These are phyloP conservation scores for Drosophila pruinosa DNA, from an alignment of 1,140 invertebrate genomes.

Conservation along the genomic window DNA sequence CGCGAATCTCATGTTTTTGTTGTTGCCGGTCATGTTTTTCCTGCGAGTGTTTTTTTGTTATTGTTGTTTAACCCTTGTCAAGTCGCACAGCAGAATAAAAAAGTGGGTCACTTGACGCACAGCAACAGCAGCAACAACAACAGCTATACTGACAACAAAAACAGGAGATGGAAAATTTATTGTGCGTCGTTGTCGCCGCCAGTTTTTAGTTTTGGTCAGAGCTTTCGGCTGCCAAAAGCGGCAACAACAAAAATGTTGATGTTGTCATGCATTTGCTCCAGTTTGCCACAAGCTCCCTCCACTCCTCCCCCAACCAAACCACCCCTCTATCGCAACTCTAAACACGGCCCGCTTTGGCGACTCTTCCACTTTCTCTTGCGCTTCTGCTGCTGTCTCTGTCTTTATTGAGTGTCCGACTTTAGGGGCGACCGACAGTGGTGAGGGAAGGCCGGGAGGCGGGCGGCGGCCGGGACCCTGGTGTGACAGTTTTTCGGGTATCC, in stretches of 20 bases:
- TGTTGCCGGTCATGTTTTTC: constrained; percentile 39
- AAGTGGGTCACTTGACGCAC: constrained; percentile 58
- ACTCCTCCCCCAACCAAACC: no score
- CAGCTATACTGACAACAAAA: no score
- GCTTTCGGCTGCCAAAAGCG: constrained; percentile 49
- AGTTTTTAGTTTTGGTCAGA: constrained; percentile 53
- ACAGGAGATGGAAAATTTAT: constrained; percentile 46
- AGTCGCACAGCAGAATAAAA: constrained; percentile 40
- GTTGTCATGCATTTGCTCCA: constrained; percentile 55
- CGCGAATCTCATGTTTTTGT: constrained; percentile 7
- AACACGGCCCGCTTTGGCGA: no score
- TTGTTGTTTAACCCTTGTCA: constrained; percentile 62
- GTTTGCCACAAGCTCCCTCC: constrained; percentile 10
- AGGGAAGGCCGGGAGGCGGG: background rate
- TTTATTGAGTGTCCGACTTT: constrained; percentile 42
- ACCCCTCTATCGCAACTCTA: no score
- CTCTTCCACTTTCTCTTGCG: background rate
- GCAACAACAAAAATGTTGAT: constrained; percentile 31
- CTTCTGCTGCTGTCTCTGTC: background rate
- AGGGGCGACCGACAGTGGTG: background rate
- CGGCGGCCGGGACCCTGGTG: no score
- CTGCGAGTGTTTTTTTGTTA: constrained; percentile 22
- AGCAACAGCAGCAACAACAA: constrained; percentile 28
- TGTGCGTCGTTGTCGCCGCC: constrained; percentile 50
- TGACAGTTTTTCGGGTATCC: constrained; percentile 10